Evolutionary conservation across 2,888 invertebrate species (phyloP).

Genomic region (Lagria hirta): DNA sequence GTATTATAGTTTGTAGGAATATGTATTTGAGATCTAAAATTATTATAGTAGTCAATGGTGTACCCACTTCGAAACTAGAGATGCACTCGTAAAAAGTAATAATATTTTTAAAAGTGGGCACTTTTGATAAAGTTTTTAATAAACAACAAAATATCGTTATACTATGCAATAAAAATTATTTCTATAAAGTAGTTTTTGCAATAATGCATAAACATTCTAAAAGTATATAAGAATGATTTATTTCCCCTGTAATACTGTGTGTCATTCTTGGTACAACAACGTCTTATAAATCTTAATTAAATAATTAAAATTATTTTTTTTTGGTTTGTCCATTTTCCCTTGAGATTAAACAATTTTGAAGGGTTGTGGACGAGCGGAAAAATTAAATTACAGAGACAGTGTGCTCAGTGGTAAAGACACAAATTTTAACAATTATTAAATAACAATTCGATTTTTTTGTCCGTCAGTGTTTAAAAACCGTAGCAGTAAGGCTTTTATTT

Average conservation of each 20-base stretch:
- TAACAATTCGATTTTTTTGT: conserved; percentile 39
- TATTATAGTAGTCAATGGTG: conserved; percentile 17
- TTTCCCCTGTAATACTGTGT: conserved; percentile 41
- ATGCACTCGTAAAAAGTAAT: conserved; percentile 1
- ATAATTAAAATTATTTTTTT: conserved; percentile 18
- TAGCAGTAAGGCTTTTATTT: conserved; percentile 18
- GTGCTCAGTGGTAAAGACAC: conserved; percentile 42
- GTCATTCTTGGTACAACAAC: conserved; percentile 39
- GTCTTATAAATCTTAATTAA: conserved; percentile 27
- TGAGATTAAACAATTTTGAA: conserved; percentile 14
- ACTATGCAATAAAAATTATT: conserved; percentile 35
- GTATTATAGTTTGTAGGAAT: conserved; percentile 33
- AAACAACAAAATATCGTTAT: conserved; percentile 35
- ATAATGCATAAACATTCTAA: conserved; percentile 37
- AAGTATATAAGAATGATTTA: conserved; percentile 33
- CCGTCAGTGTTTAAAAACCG: conserved; percentile 17
- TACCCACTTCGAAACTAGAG: conserved; percentile 11
- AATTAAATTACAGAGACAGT: conserved; percentile 31
- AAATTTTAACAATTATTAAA: conserved; percentile 40
- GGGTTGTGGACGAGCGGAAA: conserved; percentile 13
- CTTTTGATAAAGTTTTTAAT: conserved; percentile 29
- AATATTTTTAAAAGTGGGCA: conserved; percentile 26
- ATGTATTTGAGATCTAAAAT: conserved; percentile 37
- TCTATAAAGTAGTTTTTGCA: conserved; percentile 30
- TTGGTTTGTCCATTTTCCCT: no score